These are phyloP conservation scores for Phacellophora camtschatica DNA, from an alignment of 30 jellyfish, hydroid and myxozoan genomes.

Conservation along the genomic window DNA sequence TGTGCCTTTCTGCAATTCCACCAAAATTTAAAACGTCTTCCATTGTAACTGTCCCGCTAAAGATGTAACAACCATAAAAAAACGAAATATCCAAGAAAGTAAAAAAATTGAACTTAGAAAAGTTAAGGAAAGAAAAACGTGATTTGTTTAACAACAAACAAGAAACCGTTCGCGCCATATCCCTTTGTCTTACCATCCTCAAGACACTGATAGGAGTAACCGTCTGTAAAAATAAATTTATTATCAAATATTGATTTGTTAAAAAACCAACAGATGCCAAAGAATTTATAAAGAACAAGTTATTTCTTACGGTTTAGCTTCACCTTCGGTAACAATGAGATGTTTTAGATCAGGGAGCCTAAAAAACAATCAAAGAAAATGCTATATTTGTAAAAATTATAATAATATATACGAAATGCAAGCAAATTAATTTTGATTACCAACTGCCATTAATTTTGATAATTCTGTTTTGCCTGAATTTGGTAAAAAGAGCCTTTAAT, in stretches of 20 bases:
- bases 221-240: neutral
- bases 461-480: too few species aligned
- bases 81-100: neutral
- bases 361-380: neutral
- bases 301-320: slow-evolving; percentile 37
- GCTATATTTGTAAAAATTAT: too few species aligned
- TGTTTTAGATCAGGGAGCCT: slow-evolving; percentile 82
- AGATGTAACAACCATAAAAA: neutral
- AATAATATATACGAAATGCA: too few species aligned
- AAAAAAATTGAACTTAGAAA: too few species aligned
- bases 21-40: slow-evolving; percentile 74
- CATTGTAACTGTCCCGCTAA: slow-evolving; percentile 81
- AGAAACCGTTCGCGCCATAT: too few species aligned
- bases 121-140: too few species aligned
- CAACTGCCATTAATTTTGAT: too few species aligned
- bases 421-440: too few species aligned
- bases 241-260: too few species aligned
- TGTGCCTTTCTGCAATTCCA: slow-evolving; percentile 63
- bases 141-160: too few species aligned
- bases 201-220: neutral
- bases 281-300: neutral
- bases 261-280: neutral
- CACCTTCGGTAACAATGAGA: slow-evolving; percentile 92
- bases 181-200: neutral
- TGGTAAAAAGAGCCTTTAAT: too few species aligned